Percentiles rank a stretch among this genome's conserved stretches.
Conservation (phyloP, 2,888 invertebrate genomes). For the Tetanocera ferruginea region DNA sequence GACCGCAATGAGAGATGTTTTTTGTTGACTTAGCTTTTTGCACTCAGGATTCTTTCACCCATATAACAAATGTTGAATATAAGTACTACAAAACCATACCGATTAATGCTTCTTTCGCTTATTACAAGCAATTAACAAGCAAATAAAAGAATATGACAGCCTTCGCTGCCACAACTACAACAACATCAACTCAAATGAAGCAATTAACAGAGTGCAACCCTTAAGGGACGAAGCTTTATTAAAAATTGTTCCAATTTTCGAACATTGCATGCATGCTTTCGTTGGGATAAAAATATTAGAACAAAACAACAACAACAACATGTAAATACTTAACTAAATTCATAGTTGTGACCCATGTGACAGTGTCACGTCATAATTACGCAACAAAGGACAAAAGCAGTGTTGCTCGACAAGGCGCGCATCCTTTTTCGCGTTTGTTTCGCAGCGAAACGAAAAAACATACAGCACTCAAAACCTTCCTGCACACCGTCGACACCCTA, state of each 20-base stretch:
- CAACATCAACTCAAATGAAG: conserved; percentile 1
- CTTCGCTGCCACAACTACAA: neutral
- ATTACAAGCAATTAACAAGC: conserved; percentile 10
- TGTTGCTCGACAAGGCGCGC: conserved; percentile 18
- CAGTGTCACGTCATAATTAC: conserved; percentile 51
- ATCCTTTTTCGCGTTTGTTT: neutral
- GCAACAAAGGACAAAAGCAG: conserved; percentile 1
- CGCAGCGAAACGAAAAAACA: neutral
- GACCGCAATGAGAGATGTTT: too few relatives aligned
- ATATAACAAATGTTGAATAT: too few relatives aligned
- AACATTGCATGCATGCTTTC: neutral
- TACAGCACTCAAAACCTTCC: neutral
- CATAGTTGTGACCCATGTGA: conserved; percentile 46
- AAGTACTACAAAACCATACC: too few relatives aligned
- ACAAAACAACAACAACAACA: neutral
- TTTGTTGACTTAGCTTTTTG: too few relatives aligned
- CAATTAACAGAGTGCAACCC: conserved; percentile 22
- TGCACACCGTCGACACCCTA: too few relatives aligned
- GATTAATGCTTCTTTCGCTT: neutral
- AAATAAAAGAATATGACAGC: neutral
- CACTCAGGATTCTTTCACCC: too few relatives aligned
- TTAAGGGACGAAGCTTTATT: neutral
- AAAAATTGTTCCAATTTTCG: neutral
- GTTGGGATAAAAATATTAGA: neutral
- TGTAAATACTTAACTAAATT: neutral